A percentile compares a stretch with the other conserved stretches of the same genome.
These are phyloP conservation scores for Pseudococcus longispinus DNA, from an alignment of 2,888 invertebrate genomes.

Conservation along the genomic window DNA sequence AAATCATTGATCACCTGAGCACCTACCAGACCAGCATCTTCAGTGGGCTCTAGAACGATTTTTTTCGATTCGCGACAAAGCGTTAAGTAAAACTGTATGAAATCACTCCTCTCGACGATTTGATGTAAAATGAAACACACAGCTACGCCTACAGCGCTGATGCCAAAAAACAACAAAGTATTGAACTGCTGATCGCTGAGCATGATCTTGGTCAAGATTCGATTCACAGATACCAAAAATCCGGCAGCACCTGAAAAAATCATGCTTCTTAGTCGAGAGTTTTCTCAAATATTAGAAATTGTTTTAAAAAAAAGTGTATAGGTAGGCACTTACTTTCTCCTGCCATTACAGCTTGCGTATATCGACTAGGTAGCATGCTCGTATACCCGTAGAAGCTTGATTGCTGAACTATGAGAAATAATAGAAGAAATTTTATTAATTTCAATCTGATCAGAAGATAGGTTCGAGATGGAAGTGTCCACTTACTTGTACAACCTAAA, in stretches of 20 bases:
- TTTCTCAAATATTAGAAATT: too few relatives aligned
- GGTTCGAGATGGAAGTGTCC: background rate
- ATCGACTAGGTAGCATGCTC: conserved; percentile 86
- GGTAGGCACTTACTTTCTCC: conserved; percentile 79
- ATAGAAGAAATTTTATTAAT: too few relatives aligned
- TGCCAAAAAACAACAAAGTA: conserved; percentile 84
- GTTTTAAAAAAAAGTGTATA: background rate
- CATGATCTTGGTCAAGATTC: conserved; percentile 82
- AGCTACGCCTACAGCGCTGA: conserved; percentile 78
- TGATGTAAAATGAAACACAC: conserved; percentile 81
- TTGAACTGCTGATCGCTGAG: conserved; percentile 79
- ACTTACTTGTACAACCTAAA: conserved; percentile 80
- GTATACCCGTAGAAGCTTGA: conserved; percentile 94
- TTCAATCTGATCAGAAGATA: too few relatives aligned
- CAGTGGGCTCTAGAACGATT: conserved; percentile 83
- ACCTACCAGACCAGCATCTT: conserved; percentile 78
- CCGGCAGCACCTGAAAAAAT: conserved; percentile 78
- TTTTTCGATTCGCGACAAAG: conserved; percentile 77
- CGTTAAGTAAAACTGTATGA: conserved; percentile 82
- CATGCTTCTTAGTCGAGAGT: too few relatives aligned
- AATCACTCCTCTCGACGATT: conserved; percentile 78
- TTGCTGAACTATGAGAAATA: conserved; percentile 74
- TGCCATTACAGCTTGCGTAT: conserved; percentile 93
- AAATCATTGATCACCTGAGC: conserved; percentile 2
- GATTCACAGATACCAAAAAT: conserved; percentile 82